Evolutionary conservation across 2,888 invertebrate species (phyloP).

Genomic region (Helobdella robusta): DNA sequence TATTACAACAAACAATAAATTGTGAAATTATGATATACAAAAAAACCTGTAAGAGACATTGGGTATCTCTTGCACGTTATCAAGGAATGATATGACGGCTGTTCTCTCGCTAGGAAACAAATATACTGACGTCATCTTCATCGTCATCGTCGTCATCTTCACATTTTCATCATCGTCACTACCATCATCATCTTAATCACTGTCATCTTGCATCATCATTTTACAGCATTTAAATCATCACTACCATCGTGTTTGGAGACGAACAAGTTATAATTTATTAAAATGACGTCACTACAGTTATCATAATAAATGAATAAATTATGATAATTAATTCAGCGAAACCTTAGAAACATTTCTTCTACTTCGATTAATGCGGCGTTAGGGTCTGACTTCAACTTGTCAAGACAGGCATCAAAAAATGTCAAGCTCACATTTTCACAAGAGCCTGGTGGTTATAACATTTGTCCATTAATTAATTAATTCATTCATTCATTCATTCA

Average conservation of each 20-base stretch:
- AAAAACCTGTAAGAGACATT: constrained; percentile 16
- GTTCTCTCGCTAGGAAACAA: constrained; percentile 9
- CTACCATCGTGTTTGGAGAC: too few species aligned
- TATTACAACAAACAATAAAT: background rate
- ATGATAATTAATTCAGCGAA: background rate
- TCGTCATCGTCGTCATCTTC: too few species aligned
- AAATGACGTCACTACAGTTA: background rate
- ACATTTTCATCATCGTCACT: too few species aligned
- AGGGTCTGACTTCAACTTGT: background rate
- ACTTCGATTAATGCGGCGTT: constrained; percentile 16
- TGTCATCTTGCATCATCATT: too few species aligned
- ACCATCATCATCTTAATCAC: too few species aligned
- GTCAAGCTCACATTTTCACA: constrained; percentile 16
- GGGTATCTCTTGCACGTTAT: constrained; percentile 15
- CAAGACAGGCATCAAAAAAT: constrained; percentile 22
- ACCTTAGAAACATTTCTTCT: constrained; percentile 20
- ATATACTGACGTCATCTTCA: too few species aligned
- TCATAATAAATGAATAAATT: background rate
- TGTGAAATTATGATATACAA: too few species aligned
- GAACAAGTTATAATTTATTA: background rate
- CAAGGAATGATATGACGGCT: background rate
- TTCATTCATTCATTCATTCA: too few species aligned
- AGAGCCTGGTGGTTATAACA: too few species aligned
- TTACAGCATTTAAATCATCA: too few species aligned
- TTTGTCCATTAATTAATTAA: too few species aligned